Evolutionary conservation across 2,888 invertebrate species (phyloP), one percentile per base, ranked within the genome.

Genomic region (Thyatira batis): DNA sequence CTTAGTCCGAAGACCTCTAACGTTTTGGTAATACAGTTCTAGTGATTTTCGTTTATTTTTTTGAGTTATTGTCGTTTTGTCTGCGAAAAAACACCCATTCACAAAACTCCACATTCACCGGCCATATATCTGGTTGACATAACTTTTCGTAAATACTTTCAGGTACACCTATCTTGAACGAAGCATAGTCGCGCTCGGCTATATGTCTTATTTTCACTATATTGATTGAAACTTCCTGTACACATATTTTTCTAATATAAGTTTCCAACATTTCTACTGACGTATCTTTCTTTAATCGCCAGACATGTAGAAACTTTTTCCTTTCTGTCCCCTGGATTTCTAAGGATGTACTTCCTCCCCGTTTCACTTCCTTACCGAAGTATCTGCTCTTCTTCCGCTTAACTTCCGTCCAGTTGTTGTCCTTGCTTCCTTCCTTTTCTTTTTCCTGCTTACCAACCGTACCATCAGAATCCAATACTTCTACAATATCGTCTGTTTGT

Each of bases 41-140:
- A 61, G 50, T 17, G 20, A 10, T 39, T 50, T 51, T 48, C 27
- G 3, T 13, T 21, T 3, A 30, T 45, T 1, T 1, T 9, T 45
- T 25, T 49, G n/a, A 20, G n/a, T n/a, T n/a, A n/a, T n/a, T n/a
- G n/a, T 44, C 53, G 45, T 11, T 43, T 53, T 51, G 2, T 53
- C 44, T 57, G n/a, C 65, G 65, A 71, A 70, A 71, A 61, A 63
- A 69, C 10, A 68, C 51, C 67, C 67, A 67, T 39, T 69, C 66
- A 45, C 59, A 49, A 33, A 54, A 65, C 44, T 69, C 67, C 1
- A 58, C 45, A 51, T 69, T 67, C 1, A 61, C 30, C 11, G 61
- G 44, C 65, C 65, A 69, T 10, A 20, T 52, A 20, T 64, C 58
- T 2, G 64, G 50, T 13, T 61, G 43, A 53, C 58, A 54, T 11